phyloP scores from a whole-genome alignment of 1,140 invertebrate species.

The Tetramorium simillimum region DNA sequence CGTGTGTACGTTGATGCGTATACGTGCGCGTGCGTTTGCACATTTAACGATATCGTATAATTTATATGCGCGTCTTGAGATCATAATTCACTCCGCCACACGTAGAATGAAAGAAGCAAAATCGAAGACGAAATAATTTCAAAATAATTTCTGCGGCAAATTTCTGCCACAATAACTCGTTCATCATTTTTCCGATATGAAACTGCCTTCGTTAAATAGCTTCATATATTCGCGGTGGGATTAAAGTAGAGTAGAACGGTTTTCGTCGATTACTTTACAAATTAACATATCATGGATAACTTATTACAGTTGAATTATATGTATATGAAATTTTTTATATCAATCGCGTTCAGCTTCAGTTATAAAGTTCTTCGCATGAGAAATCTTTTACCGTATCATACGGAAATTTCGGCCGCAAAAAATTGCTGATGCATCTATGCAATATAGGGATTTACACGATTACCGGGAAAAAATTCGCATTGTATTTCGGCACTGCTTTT shows the following conservation, averaged over 20 bases:
- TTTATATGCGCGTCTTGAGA: slow-evolving; percentile 37
- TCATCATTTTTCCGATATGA: not conserved
- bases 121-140: slow-evolving; percentile 16
- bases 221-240: not conserved
- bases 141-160: not conserved
- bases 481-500: slow-evolving; percentile 36
- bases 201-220: not conserved
- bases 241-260: not conserved
- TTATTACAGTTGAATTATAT: not conserved
- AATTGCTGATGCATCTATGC: not conserved
- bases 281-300: not conserved
- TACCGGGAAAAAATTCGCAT: slow-evolving; percentile 2
- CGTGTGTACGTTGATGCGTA: not conserved
- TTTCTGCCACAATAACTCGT: slow-evolving; percentile 4
- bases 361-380: not conserved
- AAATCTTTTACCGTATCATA: not conserved
- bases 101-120: not conserved
- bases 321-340: slow-evolving; percentile 6
- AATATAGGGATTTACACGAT: not conserved
- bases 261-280: not conserved
- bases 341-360: not conserved
- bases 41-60: slow-evolving; percentile 42
- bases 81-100: slow-evolving; percentile 15
- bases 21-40: not conserved
- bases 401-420: slow-evolving; percentile 6